A percentile compares a stretch with the other conserved stretches of the same genome.
Conservation (phyloP, 2,113 vertebrate species). For the Connochaetes taurinus region DNA sequence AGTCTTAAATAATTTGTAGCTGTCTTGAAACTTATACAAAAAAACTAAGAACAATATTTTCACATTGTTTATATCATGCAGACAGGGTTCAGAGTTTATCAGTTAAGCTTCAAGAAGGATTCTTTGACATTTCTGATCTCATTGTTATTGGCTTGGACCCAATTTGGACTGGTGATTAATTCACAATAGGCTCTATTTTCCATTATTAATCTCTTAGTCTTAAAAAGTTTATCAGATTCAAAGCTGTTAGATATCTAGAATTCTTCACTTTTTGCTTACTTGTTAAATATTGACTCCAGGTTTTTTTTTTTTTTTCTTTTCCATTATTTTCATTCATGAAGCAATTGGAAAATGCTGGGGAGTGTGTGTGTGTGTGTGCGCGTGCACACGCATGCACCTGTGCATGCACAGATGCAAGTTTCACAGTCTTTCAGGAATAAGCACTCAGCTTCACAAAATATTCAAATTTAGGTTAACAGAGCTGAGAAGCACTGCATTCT, state of each 20-base stretch:
- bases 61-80: not conserved
- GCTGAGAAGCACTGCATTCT: not conserved
- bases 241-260: not conserved
- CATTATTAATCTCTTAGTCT: constrained; percentile 11
- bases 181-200: not conserved
- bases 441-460: not conserved
- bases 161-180: not conserved
- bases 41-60: not conserved
- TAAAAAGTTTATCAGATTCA: constrained; percentile 15
- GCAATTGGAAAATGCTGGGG: not conserved
- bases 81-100: not conserved
- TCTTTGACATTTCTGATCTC: constrained; percentile 10
- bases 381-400: rapidly evolving
- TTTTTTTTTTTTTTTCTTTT: not conserved
- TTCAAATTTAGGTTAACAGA: not conserved
- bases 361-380: not conserved
- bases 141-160: not conserved
- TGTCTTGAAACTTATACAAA: not conserved
- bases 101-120: not conserved
- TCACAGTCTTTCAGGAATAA: not conserved
- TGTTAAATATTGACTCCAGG: not conserved
- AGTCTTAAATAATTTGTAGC: not conserved
- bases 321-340: not conserved
- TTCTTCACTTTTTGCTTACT: not conserved
- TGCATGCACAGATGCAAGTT: not conserved